Conservation (phyloP, 2,888 invertebrate genomes). For the Pecten maximus region DNA sequence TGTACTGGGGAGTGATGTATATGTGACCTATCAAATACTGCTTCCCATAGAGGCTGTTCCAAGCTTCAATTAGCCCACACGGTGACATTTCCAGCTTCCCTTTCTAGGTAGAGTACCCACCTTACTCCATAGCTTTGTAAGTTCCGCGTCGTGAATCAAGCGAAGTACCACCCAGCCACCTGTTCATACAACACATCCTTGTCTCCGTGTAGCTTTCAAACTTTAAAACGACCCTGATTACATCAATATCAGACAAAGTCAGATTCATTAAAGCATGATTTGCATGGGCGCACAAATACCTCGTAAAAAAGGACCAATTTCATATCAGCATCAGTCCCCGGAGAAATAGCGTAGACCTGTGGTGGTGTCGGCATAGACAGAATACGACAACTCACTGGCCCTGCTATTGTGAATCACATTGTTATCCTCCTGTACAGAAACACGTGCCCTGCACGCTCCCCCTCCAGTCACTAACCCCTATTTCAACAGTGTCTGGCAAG, state of each 20-base stretch:
- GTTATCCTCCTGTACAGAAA: not conserved
- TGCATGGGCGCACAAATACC: slow-evolving; percentile 8
- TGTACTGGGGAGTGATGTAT: not conserved
- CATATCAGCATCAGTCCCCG: not conserved
- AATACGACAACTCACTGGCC: not conserved
- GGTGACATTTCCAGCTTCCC: not conserved
- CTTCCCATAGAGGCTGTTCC: not conserved
- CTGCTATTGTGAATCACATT: not conserved
- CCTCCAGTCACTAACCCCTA: not conserved
- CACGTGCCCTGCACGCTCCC: slow-evolving; percentile 3
- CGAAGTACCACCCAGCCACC: not conserved
- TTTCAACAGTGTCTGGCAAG: not conserved
- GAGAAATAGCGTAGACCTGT: not conserved
- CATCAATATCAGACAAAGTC: slow-evolving; percentile 11
- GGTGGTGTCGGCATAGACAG: not conserved
- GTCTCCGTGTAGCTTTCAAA: slow-evolving; percentile 31
- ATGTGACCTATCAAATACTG: no score
- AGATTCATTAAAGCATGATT: slow-evolving; percentile 29
- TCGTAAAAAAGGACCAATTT: slow-evolving; percentile 1
- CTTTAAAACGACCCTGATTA: slow-evolving; percentile 20
- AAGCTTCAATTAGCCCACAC: not conserved
- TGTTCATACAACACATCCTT: slow-evolving; percentile 8
- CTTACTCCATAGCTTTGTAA: not conserved
- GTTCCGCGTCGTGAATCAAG: not conserved
- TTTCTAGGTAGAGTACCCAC: not conserved